Evolutionary conservation across 1,140 invertebrate genomes (phyloP).

Genomic region (Macrosteles quadrilineatus): DNA sequence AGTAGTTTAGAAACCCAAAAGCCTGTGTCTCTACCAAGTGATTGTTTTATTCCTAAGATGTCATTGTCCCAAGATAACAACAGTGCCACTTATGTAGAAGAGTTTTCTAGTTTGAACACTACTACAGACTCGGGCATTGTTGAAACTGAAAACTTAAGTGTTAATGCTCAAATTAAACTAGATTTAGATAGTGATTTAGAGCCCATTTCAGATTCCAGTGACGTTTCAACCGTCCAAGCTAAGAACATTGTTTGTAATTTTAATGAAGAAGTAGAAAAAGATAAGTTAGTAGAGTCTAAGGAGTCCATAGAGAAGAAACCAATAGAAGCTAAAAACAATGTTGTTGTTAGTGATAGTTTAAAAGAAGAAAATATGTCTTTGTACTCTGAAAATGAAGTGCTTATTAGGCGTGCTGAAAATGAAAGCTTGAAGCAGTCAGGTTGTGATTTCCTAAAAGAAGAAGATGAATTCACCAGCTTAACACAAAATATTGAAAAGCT

Average conservation of each 20-base stretch:
- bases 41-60: background rate
- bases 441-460: background rate
- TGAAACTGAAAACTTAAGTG: background rate
- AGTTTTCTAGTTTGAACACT: background rate
- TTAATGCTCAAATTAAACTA: background rate
- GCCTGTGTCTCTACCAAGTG: background rate
- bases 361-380: background rate
- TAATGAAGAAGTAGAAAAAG: background rate
- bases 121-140: conserved; percentile 3
- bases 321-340: background rate
- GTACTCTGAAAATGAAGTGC: conserved; percentile 12
- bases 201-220: background rate
- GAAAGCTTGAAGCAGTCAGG: background rate
- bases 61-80: background rate
- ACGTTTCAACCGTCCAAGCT: background rate
- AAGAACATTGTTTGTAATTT: background rate
- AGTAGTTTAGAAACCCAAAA: background rate
- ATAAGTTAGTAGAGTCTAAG: conserved; percentile 1
- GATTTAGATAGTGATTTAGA: background rate
- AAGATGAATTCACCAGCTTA: conserved; percentile 9
- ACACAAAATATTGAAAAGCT: conserved; percentile 2
- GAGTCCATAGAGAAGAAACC: background rate
- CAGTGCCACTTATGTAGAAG: background rate
- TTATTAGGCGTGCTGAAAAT: background rate
- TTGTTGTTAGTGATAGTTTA: background rate